Evolutionary conservation across 2,113 vertebrate species (phyloP), one percentile per base, ranked within the genome.

Genomic region (Apistogramma diplotaenia): DNA sequence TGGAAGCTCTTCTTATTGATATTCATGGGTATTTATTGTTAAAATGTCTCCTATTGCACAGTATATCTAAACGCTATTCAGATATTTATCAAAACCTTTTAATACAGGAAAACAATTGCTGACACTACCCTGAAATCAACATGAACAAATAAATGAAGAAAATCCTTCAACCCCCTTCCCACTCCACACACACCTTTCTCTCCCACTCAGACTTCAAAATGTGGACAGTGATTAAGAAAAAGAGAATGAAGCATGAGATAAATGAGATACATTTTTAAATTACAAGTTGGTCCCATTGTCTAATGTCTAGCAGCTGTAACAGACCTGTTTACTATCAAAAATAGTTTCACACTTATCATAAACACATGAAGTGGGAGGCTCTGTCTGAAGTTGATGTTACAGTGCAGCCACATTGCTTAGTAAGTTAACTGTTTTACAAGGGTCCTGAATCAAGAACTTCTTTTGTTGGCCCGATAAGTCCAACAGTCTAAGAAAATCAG

Each of bases 11-110:
- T 58, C 76, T 85, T 29, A 40, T 78, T 80, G 55, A 85, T 92
- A 89, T 87, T 79, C 51, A 90, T 76, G 62, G 65, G n/a, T 80
- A 88, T 93, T 95, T 94, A 94, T 94, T 93, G 76, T 89, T 89
- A 60, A 87, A 88, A 91, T 88, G 25, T 76, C 43, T 51, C 15
- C 74, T 89, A 89, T 90, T 89, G 49, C 91, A 90, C 91, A 89
- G 72, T 85, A 93, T 91, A 92, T 93, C 82, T 85, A 84, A 62
- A 89, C 65, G 60, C 88, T 54, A 74, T 90, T 90, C 70, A 89
- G 83, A 90, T 89, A 87, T 84, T 81, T 91, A 90, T 89, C 91
- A 92, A 94, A 94, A 91, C 65, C 19, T 13, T 81, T 79, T 51
- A 77, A 75, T 84, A 85, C 85, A 85, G 79, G 73, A 85, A 90